Evolutionary conservation across 2,888 invertebrate species (phyloP).

Genomic region (Saturnia pavonia): DNA sequence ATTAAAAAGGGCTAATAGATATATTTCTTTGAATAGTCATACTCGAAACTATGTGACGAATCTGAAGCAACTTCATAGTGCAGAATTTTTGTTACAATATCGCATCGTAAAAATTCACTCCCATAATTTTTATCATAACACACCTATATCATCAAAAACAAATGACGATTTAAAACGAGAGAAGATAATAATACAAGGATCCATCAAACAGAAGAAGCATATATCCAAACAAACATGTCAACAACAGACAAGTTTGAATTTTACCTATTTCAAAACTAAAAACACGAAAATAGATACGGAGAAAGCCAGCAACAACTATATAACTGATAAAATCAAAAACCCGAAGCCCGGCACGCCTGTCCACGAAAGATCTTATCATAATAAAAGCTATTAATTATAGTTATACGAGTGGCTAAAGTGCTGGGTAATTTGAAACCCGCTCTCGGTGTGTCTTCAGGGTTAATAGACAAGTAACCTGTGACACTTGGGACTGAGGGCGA

Average conservation of each 20-base stretch:
- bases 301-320: not conserved
- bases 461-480: slow-evolving; percentile 47
- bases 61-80: no score
- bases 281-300: not conserved
- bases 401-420: slow-evolving; percentile 11
- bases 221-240: not conserved
- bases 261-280: not conserved
- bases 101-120: no score
- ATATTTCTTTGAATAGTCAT: no score
- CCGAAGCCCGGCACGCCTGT: not conserved
- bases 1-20: no score
- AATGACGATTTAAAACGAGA: no score
- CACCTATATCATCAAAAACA: no score
- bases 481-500: slow-evolving; percentile 40
- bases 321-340: slow-evolving; percentile 3
- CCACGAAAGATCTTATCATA: slow-evolving; percentile 1
- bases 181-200: not conserved
- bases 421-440: slow-evolving; percentile 25
- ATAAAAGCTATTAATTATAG: slow-evolving; percentile 14
- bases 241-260: not conserved
- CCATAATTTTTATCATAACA: no score
- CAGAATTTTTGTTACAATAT: no score
- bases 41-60: no score
- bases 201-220: not conserved
- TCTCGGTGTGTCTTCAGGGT: slow-evolving; percentile 31